Percentiles rank a stretch among this genome's conserved stretches.
phyloP scores from a whole-genome alignment of 2,888 invertebrate genomes.

The Epistrophella euchroma region DNA sequence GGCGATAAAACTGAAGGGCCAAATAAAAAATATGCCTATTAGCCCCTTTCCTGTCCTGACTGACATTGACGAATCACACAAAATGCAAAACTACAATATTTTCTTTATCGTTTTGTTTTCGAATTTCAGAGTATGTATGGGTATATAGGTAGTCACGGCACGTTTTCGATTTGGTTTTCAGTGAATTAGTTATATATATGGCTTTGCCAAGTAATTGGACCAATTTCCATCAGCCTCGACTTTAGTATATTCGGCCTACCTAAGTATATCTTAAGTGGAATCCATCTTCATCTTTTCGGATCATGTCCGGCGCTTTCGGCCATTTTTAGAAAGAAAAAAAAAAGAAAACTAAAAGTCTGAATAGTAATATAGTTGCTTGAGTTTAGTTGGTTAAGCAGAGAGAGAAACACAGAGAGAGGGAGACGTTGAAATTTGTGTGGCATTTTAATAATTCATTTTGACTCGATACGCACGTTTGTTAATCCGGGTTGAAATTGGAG shows the following conservation, averaged over 20 bases:
- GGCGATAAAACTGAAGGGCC: conserved; percentile 12
- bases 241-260: background rate
- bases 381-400: background rate
- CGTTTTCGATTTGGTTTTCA: conserved; percentile 39
- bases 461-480: background rate
- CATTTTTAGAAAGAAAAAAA: background rate
- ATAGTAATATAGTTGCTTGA: conserved; percentile 1
- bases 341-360: background rate
- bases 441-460: conserved; percentile 28
- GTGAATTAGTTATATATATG: conserved; percentile 31
- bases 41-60: background rate
- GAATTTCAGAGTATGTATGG: background rate
- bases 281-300: conserved; percentile 12
- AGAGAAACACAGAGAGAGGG: background rate
- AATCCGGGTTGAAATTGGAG: conserved; percentile 18
- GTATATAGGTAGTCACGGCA: conserved; percentile 9
- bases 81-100: conserved; percentile 40
- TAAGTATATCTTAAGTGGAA: conserved; percentile 6
- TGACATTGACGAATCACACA: conserved; percentile 32
- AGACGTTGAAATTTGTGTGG: background rate
- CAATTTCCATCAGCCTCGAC: conserved; percentile 9
- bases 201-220: conserved; percentile 20
- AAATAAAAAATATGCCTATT: conserved; percentile 26
- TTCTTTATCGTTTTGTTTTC: background rate
- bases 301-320: background rate